Base-by-base conservation (phyloP, 2,113 vertebrate species). In the Martes martes region DNA sequence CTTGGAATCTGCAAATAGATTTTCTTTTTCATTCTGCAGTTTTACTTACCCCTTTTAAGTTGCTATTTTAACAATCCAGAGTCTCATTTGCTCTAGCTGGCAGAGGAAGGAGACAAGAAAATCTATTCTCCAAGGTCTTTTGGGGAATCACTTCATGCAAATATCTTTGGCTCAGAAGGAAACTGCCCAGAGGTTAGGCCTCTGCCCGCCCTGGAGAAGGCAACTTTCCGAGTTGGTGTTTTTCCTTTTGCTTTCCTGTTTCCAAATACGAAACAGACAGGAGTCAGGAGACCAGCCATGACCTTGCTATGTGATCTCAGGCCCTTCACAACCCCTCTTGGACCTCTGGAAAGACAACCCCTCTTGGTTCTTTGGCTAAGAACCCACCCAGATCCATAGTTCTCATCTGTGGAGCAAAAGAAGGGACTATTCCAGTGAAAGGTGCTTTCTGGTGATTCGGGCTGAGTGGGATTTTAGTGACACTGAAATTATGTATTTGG, bases 71-170 rank as follows among this genome's bases (percentile, higher is more conserved):
- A 90, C 67, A 97, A 92, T 7, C 45, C 55, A 79, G 73, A 79
- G 13, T 63, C 74, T n/a, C 73, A 23, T 73, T 86, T 90, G 24
- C n/a, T 94, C 83, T 50, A 63, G 65, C 26, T 47, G 50, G n/a
- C 26, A 50, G 73, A 93, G 50, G 92, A 91, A 93, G 55, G 52
- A 88, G 76, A n/a, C 2, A 7, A 87, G 80, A 91, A 92, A 96
- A 86, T 8, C 14, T 65, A 69, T 95, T 89, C 85, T 76, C 67
- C 52, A 82, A 93, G 57, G 31, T 63, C 47, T 97, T 91, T 88
- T 61, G 97, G 97, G 97, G 88, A 97, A 97, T 92, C 86, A 94
- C 85, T 96, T 85, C 63, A 97, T 98, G 97, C 95, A 98, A 98
- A 98, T 98, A 10, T 81, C 21, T 90, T 94, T 52, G 76, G 73